These are phyloP conservation scores for Eidolon dupreanum DNA, from an alignment of 2,797 vertebrate species.

Conservation along the genomic window DNA sequence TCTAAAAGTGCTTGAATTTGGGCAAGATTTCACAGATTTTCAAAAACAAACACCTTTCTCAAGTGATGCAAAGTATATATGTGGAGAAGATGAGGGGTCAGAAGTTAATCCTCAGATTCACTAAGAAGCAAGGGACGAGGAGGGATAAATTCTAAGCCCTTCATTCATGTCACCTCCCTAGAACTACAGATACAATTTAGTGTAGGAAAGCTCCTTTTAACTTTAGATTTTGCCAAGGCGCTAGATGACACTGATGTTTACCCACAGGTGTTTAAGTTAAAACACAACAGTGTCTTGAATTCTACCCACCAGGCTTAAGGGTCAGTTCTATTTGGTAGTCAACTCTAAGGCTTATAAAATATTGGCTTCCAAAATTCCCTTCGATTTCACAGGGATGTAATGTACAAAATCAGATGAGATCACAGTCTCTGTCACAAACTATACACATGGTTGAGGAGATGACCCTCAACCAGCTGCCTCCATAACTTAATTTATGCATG, in stretches of 20 bases:
- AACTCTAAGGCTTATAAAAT: neutral
- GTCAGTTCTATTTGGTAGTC: neutral
- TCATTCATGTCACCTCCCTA: neutral
- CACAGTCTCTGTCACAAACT: neutral
- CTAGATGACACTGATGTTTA: neutral
- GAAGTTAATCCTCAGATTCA: slow-evolving; percentile 7
- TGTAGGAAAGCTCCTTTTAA: slow-evolving; percentile 1
- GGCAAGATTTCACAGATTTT: slow-evolving; percentile 21
- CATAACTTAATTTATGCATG: slow-evolving; percentile 37
- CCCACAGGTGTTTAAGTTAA: neutral
- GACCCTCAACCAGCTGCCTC: slow-evolving; percentile 36
- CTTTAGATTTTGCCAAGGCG: slow-evolving; percentile 24
- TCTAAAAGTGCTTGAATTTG: neutral
- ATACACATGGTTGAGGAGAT: neutral
- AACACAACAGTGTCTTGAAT: neutral
- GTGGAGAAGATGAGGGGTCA: neutral
- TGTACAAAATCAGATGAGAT: neutral
- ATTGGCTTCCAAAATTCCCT: neutral
- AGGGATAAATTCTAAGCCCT: neutral
- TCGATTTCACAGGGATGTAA: neutral
- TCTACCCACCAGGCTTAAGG: neutral
- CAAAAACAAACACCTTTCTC: neutral
- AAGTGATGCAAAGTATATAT: neutral
- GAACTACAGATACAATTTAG: neutral
- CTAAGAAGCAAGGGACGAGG: neutral